Evolutionary conservation across 1,140 invertebrate species (phyloP).

Genomic region (Scaptodrosophila lebanonensis): DNA sequence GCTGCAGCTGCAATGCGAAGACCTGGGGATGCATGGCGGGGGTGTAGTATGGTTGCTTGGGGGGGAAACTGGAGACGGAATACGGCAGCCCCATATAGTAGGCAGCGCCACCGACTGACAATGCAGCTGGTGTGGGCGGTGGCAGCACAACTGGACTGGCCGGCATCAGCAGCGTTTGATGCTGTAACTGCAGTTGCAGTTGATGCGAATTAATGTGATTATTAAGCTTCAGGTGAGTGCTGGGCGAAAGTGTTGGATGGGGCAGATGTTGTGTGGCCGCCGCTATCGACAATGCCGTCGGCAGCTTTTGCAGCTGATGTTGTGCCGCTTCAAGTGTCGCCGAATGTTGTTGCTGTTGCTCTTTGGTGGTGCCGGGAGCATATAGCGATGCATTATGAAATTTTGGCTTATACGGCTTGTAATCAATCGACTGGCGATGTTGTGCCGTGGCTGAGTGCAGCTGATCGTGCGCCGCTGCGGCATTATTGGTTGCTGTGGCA

Average conservation of each 20-base stretch:
- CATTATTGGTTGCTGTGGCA: conserved; percentile 23
- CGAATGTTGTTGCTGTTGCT: conserved; percentile 48
- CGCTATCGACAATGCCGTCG: conserved; percentile 17
- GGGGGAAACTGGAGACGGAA: conserved; percentile 57
- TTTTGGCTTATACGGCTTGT: conserved; percentile 85
- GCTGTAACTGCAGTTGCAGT: conserved; percentile 63
- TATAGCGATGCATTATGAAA: conserved; percentile 84
- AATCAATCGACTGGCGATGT: conserved; percentile 55
- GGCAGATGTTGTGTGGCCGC: conserved; percentile 25
- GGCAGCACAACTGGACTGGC: conserved; percentile 35
- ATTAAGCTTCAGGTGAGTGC: conserved; percentile 69
- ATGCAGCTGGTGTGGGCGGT: conserved; percentile 51
- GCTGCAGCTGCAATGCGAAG: conserved; percentile 43
- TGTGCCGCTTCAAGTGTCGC: conserved; percentile 27
- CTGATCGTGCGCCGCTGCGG: conserved; percentile 17
- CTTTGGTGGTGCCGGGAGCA: conserved; percentile 40
- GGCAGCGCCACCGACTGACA: conserved; percentile 34
- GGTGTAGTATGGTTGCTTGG: no score
- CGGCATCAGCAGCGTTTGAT: conserved; percentile 43
- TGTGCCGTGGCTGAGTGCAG: conserved; percentile 52
- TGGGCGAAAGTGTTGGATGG: conserved; percentile 66
- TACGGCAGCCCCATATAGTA: conserved; percentile 57
- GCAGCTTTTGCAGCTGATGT: conserved; percentile 23
- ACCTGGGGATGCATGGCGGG: conserved; percentile 57
- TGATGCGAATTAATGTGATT: conserved; percentile 72